phyloP scores from a whole-genome alignment of 2,797 vertebrate genomes.

The Gambelia wislizenii region DNA sequence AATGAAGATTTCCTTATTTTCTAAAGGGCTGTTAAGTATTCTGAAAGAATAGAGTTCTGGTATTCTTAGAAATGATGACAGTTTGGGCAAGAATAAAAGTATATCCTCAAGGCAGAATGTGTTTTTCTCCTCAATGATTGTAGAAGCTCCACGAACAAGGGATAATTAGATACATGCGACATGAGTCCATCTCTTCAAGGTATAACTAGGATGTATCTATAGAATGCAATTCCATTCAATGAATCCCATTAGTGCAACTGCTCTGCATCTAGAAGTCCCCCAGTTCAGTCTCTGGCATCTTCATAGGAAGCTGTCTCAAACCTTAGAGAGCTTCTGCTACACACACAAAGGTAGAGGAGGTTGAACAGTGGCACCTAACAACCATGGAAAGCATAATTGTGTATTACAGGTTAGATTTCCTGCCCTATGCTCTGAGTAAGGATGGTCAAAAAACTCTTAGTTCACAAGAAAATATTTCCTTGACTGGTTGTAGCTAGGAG shows the following conservation, averaged over 20 bases:
- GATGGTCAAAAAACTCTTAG: too few species aligned
- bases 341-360: too few species aligned
- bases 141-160: background rate
- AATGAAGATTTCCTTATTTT: background rate
- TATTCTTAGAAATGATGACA: background rate
- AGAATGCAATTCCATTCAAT: background rate
- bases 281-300: background rate
- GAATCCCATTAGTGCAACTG: background rate
- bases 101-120: background rate
- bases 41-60: background rate
- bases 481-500: too few species aligned
- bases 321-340: too few species aligned
- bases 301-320: background rate
- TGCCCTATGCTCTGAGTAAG: too few species aligned
- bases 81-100: background rate
- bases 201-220: background rate
- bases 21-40: background rate
- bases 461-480: too few species aligned
- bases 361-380: background rate
- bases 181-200: background rate
- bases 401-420: too few species aligned
- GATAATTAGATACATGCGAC: background rate
- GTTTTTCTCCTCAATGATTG: background rate
- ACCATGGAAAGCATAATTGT: background rate
- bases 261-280: background rate